Evolutionary conservation across 2,797 vertebrate species (phyloP), one percentile per base, ranked within the genome.

Genomic region (Odontamblyopus lacepedii): DNA sequence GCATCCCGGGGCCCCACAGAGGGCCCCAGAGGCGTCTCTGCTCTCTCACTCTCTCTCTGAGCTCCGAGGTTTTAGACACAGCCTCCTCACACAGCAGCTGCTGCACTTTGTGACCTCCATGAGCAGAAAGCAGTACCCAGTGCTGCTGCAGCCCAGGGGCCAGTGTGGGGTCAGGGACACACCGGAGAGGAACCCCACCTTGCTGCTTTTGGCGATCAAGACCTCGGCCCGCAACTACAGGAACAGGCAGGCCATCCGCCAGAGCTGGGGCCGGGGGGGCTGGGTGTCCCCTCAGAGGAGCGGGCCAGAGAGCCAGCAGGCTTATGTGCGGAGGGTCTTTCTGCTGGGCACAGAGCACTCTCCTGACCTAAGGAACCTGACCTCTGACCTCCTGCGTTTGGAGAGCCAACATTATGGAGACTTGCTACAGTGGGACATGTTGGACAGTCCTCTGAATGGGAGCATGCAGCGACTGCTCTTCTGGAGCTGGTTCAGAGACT

Each of bases 381-480:
- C 77, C 67, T 81, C 90, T n/a, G 55, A 73, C 15, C 11, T 68
- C 7, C 51, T 92, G 55, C 26, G 30, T 18, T 1, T 56, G 3
- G 93, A 92, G 78, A 85, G 30, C 71, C 0, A 50, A 0, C 19
- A 0, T 3, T 80, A 93, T 18, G 70, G 82, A 56, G 94, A 95
- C 78, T 90, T 95, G 53, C 75, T 95, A 30, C 91, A 92, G 80
- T 95, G 94, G 94, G 89, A 93, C 79, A 94, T 95, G 65, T 74
- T 63, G 4, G 94, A 95, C 74, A 91, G 91, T 0, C 94, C 95
- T 78, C 94, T 92, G 74, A 95, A 95, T 84, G 92, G 94, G 41
- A 94, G 93, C 0, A 26, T 95, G 71, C 95, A 95, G 76, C 94
- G 94, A 3, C 79, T 95, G 73, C 87, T 92, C 15, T 94, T 95